Conservation (phyloP, 2,113 vertebrate species). For the Bubo bubo region DNA sequence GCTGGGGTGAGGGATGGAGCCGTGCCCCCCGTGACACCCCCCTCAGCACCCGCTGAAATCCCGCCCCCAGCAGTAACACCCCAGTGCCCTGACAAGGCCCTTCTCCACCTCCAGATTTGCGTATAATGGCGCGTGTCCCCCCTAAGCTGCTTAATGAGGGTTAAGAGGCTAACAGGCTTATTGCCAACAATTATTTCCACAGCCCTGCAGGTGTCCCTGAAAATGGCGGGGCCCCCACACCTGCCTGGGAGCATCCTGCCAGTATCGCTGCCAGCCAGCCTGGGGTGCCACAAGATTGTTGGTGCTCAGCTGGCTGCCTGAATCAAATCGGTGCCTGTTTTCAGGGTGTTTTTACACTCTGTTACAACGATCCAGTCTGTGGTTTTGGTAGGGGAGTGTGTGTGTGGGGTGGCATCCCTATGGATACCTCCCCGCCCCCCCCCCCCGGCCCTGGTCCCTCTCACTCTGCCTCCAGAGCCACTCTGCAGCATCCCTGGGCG, state of each 20-base stretch:
- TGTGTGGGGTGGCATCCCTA: neutral
- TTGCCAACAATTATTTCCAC: slow-evolving; percentile 47
- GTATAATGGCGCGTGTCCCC: neutral
- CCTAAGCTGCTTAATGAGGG: slow-evolving; percentile 59
- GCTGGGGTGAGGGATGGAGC: neutral
- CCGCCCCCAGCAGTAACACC: neutral
- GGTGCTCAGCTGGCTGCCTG: neutral
- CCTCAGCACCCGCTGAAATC: rapidly evolving
- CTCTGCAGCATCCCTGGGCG: slow-evolving; percentile 55
- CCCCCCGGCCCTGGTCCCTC: neutral
- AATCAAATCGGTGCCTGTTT: rapidly evolving
- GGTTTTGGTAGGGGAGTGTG: neutral
- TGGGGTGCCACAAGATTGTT: neutral
- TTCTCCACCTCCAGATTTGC: neutral
- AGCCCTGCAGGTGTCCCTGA: slow-evolving; percentile 53
- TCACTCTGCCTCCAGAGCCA: neutral
- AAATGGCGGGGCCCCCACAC: neutral
- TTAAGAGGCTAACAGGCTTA: slow-evolving; percentile 61
- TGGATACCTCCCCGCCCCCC: neutral
- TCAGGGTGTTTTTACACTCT: neutral
- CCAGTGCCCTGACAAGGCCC: neutral
- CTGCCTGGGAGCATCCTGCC: neutral
- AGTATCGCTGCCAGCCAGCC: neutral
- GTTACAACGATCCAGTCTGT: neutral
- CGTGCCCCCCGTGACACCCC: too few species aligned